Evolutionary conservation across 2,888 invertebrate genomes (phyloP), one percentile per base, ranked within the genome.

Genomic region (Onthophagus sagittarius): DNA sequence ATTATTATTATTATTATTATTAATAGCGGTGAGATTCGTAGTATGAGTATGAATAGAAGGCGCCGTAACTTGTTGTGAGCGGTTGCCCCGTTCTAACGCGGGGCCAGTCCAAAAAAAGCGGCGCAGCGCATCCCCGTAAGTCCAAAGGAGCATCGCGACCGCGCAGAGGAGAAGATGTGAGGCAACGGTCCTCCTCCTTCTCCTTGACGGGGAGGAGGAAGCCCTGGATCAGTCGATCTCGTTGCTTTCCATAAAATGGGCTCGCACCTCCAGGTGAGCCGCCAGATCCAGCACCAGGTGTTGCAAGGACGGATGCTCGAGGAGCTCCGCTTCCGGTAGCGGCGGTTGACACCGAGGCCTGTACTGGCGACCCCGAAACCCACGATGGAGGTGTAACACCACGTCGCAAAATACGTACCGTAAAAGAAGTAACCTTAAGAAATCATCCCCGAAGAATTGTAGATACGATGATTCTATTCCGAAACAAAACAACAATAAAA

Each of bases 331-430:
- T 80, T 95, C 95, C 23, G 97, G 96, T 78, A 98, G 86, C 15
- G 92, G 89, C 39, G 97, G 97, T 81, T 94, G 93, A 80, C 93
- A 93, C 69, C 94, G 90, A 11, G 97, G 95, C 82, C 94, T 91
- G 86, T 93, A 94, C 81, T 93, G 92, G n/a, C 94, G 91, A 75
- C 94, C 92, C 82, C 95, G 90, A 85, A 92, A 93, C 74, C 93
- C 92, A 77, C 96, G 91, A 86, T 98, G 98, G 82, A 96, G 89
- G 79, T 95, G 92, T 78, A 98, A 87, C 70, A 95, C 93, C 80
- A 95, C 93, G 87, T 95, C 94, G 88, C 97, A 98, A 89, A 98
- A 98, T 77, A 97, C 92, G 87, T 94, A 98, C 77, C 98, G 92
- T 77, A 97, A 88, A 77, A 97, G 89, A 76, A 97, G 87, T 75